A percentile compares a stretch with the other conserved stretches of the same genome.
These are phyloP conservation scores for Centropristis striata DNA, from an alignment of 2,113 vertebrate genomes.

Conservation along the genomic window DNA sequence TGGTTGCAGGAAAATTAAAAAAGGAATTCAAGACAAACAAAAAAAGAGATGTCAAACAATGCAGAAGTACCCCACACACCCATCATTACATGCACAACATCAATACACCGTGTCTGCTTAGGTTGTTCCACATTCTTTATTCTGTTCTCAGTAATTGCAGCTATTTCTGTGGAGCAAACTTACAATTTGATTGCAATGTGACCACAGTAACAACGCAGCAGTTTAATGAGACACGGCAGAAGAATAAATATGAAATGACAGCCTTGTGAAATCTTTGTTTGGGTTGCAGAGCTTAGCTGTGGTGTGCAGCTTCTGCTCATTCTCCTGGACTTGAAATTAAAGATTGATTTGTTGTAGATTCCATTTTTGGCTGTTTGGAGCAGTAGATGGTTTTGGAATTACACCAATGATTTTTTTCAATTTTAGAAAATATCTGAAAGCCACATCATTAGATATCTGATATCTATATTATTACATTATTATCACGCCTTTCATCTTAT, in stretches of 20 bases:
- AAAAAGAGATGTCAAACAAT: neutral
- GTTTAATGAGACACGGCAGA: slow-evolving; percentile 1
- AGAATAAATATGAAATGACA: slow-evolving; percentile 28
- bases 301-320: slow-evolving; percentile 19
- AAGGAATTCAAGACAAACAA: neutral
- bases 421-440: neutral
- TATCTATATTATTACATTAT: neutral
- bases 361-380: neutral
- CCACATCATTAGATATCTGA: neutral
- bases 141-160: slow-evolving; percentile 21
- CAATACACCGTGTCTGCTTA: neutral
- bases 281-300: slow-evolving; percentile 9
- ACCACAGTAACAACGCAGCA: neutral
- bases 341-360: slow-evolving; percentile 27
- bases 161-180: neutral
- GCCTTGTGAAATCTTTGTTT: slow-evolving; percentile 33
- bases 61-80: neutral
- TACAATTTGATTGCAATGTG: slow-evolving; percentile 2
- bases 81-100: neutral
- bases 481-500: neutral
- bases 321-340: slow-evolving; percentile 24
- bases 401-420: neutral
- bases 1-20: neutral
- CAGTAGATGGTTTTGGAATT: neutral
- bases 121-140: slow-evolving; percentile 20